Percentiles rank a stretch among this genome's conserved stretches.
phyloP scores from a whole-genome alignment of 1,140 invertebrate species.

The Dermatophagoides farinae region DNA sequence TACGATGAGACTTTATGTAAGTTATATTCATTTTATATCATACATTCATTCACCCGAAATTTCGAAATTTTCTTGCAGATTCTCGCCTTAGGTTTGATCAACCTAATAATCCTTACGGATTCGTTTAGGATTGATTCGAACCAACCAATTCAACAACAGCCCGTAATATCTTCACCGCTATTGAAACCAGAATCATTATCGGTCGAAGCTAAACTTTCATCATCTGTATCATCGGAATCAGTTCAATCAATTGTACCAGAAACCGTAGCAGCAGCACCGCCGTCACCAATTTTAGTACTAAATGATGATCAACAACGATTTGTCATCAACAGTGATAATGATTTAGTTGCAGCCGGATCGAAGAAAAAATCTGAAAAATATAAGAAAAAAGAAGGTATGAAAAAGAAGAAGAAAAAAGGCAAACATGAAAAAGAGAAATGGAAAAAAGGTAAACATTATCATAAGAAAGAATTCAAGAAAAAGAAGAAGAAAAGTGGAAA shows the following conservation, averaged over 20 bases:
- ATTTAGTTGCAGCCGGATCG: constrained; percentile 4
- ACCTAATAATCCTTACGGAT: not conserved
- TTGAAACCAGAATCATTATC: not conserved
- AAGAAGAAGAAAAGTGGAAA: constrained; percentile 5
- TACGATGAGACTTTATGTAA: constrained; percentile 6
- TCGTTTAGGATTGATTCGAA: constrained; percentile 1
- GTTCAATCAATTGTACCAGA: not conserved
- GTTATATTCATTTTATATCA: not conserved
- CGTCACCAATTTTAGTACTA: not conserved
- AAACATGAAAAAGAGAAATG: not conserved
- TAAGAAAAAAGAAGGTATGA: not conserved
- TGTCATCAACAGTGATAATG: not conserved
- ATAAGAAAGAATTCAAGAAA: not conserved
- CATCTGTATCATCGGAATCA: not conserved
- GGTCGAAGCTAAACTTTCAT: not conserved
- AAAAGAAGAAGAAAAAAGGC: constrained; percentile 6
- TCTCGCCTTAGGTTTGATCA: not conserved
- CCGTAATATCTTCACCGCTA: too few relatives aligned
- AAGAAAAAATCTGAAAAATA: not conserved
- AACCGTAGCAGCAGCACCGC: not conserved
- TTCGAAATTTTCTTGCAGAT: not conserved
- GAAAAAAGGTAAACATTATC: constrained; percentile 2
- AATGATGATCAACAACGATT: not conserved
- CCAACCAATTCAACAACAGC: not conserved
- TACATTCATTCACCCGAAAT: not conserved